Evolutionary conservation across 1,140 invertebrate genomes (phyloP).

Genomic region (Himalopsyche phryganea): DNA sequence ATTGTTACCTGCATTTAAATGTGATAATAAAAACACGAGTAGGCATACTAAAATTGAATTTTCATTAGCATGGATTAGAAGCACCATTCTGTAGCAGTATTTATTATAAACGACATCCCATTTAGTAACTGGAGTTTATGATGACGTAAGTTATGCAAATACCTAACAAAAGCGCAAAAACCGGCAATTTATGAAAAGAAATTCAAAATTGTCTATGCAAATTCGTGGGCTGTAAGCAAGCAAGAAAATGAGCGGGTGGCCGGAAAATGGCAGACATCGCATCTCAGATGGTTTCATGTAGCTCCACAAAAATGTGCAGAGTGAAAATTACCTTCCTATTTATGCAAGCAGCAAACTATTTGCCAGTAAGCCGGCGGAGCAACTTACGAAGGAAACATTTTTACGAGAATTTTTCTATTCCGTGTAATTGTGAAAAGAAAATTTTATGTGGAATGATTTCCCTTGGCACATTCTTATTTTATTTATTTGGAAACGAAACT

Average conservation of each 20-base stretch:
- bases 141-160: no score
- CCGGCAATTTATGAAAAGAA: constrained; percentile 10
- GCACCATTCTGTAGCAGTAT: background rate
- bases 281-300: background rate
- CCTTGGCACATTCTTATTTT: constrained; percentile 5
- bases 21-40: no score
- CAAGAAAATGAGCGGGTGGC: no score
- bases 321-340: background rate
- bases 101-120: background rate
- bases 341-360: constrained; percentile 17
- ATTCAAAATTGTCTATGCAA: constrained; percentile 11
- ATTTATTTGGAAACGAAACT: background rate
- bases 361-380: background rate
- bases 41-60: no score
- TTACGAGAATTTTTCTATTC: constrained; percentile 20
- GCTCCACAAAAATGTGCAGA: constrained; percentile 5
- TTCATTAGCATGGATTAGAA: no score
- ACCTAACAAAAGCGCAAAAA: background rate
- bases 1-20: no score
- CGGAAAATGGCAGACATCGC: background rate
- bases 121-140: background rate
- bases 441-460: constrained; percentile 12
- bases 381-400: constrained; percentile 11
- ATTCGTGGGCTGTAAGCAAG: constrained; percentile 2
- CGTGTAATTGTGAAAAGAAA: constrained; percentile 15